A percentile compares a stretch with the other conserved stretches of the same genome.
phyloP scores from a whole-genome alignment of 2,113 vertebrate species.

The Corythaeola cristata region DNA sequence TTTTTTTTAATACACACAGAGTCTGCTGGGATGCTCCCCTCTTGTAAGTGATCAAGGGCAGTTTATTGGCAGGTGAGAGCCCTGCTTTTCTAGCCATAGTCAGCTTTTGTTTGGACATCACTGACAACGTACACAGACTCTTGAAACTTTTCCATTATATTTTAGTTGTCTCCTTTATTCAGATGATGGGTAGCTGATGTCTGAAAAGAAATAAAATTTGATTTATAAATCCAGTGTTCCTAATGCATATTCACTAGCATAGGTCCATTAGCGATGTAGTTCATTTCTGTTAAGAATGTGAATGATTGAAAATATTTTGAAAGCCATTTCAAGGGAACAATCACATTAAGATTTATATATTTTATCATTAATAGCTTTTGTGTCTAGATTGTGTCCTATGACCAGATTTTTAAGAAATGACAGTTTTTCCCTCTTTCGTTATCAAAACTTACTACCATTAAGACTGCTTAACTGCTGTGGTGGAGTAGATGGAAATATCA shows the following conservation, averaged over 20 bases:
- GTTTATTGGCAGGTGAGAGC: conserved; percentile 86
- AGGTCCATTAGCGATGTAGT: neutral
- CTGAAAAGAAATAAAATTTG: conserved; percentile 32
- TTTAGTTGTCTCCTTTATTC: conserved; percentile 54
- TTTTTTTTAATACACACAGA: conserved; percentile 83
- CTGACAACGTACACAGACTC: conserved; percentile 72
- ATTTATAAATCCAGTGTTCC: neutral
- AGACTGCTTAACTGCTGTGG: neutral
- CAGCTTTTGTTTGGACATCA: conserved; percentile 82
- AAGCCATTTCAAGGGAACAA: neutral
- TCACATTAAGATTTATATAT: neutral
- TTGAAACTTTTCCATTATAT: conserved; percentile 74
- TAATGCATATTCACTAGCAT: neutral
- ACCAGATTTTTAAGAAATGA: neutral
- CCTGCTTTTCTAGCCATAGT: conserved; percentile 78
- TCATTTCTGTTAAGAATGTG: neutral
- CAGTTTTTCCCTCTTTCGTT: neutral
- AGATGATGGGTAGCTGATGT: conserved; percentile 18
- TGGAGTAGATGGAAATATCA: neutral
- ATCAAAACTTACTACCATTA: neutral
- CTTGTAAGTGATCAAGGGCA: conserved; percentile 88
- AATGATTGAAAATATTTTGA: neutral
- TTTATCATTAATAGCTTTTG: neutral
- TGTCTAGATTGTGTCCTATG: neutral
- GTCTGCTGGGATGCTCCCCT: conserved; percentile 82